Evolutionary conservation across 2,888 invertebrate genomes (phyloP).

Genomic region (Hypena proboscidalis): DNA sequence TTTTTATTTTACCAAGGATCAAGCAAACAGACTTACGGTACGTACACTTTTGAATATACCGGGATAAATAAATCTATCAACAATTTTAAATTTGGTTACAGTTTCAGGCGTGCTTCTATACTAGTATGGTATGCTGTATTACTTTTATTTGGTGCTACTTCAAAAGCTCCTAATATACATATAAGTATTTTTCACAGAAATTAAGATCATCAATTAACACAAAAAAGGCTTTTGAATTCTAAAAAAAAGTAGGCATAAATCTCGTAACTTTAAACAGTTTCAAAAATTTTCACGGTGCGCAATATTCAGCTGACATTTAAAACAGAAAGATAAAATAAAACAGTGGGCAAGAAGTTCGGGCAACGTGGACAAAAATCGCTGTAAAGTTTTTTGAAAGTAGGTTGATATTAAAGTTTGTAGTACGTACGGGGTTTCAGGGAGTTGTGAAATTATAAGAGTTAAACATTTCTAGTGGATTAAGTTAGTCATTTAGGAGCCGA

Average conservation of each 20-base stretch:
- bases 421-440: slow-evolving; percentile 27
- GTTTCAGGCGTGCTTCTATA: no score
- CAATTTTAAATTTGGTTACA: no score
- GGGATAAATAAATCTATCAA: no score
- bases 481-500: slow-evolving; percentile 34
- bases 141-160: no score
- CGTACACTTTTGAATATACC: no score
- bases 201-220: no score
- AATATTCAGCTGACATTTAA: slow-evolving; percentile 19
- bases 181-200: no score
- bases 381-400: slow-evolving; percentile 10
- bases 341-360: slow-evolving; percentile 5
- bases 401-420: slow-evolving; percentile 12
- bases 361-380: slow-evolving; percentile 12
- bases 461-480: slow-evolving; percentile 27
- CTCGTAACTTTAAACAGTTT: slow-evolving; percentile 17
- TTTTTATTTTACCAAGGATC: no score
- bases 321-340: slow-evolving; percentile 25
- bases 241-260: slow-evolving; percentile 15
- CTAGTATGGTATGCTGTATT: no score
- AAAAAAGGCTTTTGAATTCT: neutral
- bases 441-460: slow-evolving; percentile 33
- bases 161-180: no score
- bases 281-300: slow-evolving; percentile 17
- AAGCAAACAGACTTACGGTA: no score